Percentiles rank a stretch among this genome's conserved stretches.
These are phyloP conservation scores for Neuroterus valhalla DNA, from an alignment of 1,140 invertebrate genomes.

Conservation along the genomic window DNA sequence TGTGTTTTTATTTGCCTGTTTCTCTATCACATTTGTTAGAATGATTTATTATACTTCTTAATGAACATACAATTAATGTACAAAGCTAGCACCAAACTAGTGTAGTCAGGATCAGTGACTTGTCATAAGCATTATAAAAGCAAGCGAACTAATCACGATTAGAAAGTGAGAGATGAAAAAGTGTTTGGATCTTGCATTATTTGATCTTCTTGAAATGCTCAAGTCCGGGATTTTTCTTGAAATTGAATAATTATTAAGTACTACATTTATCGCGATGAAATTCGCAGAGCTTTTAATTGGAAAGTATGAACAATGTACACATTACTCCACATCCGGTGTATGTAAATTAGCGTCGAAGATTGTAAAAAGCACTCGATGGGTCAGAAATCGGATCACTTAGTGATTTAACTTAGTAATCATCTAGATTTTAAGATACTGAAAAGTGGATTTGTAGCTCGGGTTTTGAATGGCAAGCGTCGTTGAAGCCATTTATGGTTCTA, in stretches of 20 bases:
- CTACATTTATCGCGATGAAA: not conserved
- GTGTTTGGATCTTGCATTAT: not conserved
- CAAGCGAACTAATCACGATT: conserved; percentile 45
- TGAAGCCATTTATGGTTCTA: not conserved
- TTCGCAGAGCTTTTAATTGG: not conserved
- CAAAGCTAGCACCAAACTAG: conserved; percentile 37
- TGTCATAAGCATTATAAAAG: conserved; percentile 38
- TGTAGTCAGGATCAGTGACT: conserved; percentile 11
- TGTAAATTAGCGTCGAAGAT: not conserved
- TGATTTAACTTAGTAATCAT: not conserved
- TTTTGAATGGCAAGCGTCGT: not conserved
- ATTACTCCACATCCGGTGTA: not conserved
- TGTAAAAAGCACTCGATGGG: not conserved
- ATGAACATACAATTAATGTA: conserved; percentile 54
- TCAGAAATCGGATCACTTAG: not conserved
- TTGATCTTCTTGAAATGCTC: not conserved
- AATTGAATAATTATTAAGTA: not conserved
- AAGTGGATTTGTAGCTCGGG: not conserved
- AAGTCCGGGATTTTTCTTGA: not conserved
- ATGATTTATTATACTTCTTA: conserved; percentile 60
- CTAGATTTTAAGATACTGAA: not conserved
- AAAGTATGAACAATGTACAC: not conserved
- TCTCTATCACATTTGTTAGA: conserved; percentile 35
- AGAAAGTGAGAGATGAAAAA: conserved; percentile 42
- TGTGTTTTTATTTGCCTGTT: conserved; percentile 67